Conservation (phyloP, 2,888 invertebrate species). For the Agriopis aurantiaria region DNA sequence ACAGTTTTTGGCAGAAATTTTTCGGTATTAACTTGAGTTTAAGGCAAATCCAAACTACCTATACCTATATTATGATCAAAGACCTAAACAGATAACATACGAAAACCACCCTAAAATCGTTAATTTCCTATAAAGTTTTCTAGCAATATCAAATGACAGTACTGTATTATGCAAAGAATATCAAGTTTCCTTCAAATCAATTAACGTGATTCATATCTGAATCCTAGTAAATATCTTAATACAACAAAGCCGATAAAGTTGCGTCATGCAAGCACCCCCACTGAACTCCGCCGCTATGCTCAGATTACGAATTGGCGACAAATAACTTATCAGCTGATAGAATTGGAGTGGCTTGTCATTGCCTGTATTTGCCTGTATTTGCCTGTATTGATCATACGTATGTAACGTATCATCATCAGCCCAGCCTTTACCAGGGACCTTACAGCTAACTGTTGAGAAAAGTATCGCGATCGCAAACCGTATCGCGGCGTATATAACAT, state of each 20-base stretch:
- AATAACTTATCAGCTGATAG: slow-evolving; percentile 10
- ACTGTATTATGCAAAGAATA: neutral
- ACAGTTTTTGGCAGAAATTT: too few relatives aligned
- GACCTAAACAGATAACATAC: too few relatives aligned
- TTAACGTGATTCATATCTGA: neutral
- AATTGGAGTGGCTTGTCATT: neutral
- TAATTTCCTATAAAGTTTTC: neutral
- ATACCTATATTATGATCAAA: too few relatives aligned
- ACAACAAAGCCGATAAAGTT: neutral
- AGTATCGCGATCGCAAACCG: too few relatives aligned
- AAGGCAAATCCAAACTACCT: too few relatives aligned
- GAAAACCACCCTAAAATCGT: neutral
- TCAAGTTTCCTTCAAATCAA: neutral
- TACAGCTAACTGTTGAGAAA: too few relatives aligned
- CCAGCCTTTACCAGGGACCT: neutral
- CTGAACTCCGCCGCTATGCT: slow-evolving; percentile 1
- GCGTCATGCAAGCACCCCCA: slow-evolving; percentile 7
- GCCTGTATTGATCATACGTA: neutral
- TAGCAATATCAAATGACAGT: neutral
- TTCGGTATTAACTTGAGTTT: too few relatives aligned
- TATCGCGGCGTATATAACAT: too few relatives aligned
- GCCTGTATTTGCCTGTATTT: neutral
- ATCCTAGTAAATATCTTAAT: neutral
- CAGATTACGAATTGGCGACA: slow-evolving; percentile 1
- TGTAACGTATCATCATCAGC: neutral